A percentile compares a stretch with the other conserved stretches of the same genome.
Conservation (phyloP, 1,140 invertebrate species). For the Catajapyx aquilonaris region DNA sequence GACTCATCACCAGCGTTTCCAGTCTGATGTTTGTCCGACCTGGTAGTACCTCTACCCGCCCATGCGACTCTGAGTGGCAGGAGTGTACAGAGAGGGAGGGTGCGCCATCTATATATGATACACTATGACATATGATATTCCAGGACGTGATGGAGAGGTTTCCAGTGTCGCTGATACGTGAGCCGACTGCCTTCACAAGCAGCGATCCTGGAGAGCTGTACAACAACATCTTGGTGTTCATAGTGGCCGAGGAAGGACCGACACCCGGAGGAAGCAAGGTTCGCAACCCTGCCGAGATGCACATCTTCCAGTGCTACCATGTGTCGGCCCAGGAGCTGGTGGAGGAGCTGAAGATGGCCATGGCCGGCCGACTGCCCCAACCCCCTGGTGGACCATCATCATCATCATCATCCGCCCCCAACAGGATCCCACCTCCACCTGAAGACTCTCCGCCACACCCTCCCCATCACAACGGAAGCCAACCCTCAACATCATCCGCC, state of each 20-base stretch:
- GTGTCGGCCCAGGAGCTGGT: slow-evolving; percentile 68
- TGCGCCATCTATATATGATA: slow-evolving; percentile 1
- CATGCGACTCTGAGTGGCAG: neutral
- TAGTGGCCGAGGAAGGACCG: slow-evolving; percentile 37
- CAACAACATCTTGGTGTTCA: slow-evolving; percentile 95
- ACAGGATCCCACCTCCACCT: slow-evolving; percentile 19
- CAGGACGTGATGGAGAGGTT: slow-evolving; percentile 91
- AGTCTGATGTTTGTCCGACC: too few relatives aligned
- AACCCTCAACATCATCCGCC: slow-evolving; percentile 31
- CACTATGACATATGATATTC: too few relatives aligned
- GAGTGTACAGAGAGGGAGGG: neutral
- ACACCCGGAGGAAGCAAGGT: slow-evolving; percentile 31
- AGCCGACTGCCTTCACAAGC: slow-evolving; percentile 92
- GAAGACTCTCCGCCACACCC: slow-evolving; percentile 16
- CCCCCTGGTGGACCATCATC: too few relatives aligned
- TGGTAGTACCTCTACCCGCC: too few relatives aligned
- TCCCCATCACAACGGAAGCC: slow-evolving; percentile 32
- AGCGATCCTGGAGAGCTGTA: slow-evolving; percentile 91
- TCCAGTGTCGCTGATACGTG: slow-evolving; percentile 71
- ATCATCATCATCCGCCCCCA: too few relatives aligned
- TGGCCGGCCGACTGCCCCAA: slow-evolving; percentile 52
- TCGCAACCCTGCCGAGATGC: slow-evolving; percentile 67
- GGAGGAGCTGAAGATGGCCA: slow-evolving; percentile 60
- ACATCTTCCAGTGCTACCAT: slow-evolving; percentile 90
- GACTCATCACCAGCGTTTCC: too few relatives aligned